Evolutionary conservation across 2,113 vertebrate species (phyloP), one percentile per base, ranked within the genome.

Genomic region (Origma solitaria): DNA sequence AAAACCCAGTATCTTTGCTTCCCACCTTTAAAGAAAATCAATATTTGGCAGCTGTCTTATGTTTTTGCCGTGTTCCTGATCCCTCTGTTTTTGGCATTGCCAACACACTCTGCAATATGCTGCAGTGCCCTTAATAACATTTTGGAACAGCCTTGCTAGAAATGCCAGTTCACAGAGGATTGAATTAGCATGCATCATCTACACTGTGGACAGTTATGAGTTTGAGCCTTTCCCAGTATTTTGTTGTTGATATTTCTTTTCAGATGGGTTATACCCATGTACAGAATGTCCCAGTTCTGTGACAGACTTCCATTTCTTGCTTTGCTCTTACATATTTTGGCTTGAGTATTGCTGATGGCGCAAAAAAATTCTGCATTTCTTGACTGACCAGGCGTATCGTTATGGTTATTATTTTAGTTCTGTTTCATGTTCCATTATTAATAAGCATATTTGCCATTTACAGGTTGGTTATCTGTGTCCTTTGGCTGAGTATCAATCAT

Each of bases 41-140:
- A 2, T 75, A 38, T 91, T 93, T 97, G 95, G 90, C 88, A 96
- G 73, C 56, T 88, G 54, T 72, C 86, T 91, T 54, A 47, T 37
- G 60, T 61, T 95, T 95, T 92, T 79, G 49, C 70, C 22, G 1
- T 84, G 70, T 77, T 95, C 80, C 90, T 73, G 76, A 56, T 90
- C 92, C 70, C 45, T 86, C 72, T 95, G 92, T 38, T 94, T 97
- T 86, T 97, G 94, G 92, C 95, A 95, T 70, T 75, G 71, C 90
- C 86, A 94, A 54, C 75, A 73, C 71, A 89, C 62, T 79, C 95
- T 82, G 95, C 96, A 96, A 95, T 97, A 97, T 96, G 97, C 91
- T 93, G 86, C 92, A 96, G 71, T 96, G 92, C 81, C 92, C 95
- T 93, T 96, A 97, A 78, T 95, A 96, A 97, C 68, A 79, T 82